A percentile compares a stretch with the other conserved stretches of the same genome.
These are phyloP conservation scores for Thaumatotibia leucotreta DNA, from an alignment of 1,140 invertebrate genomes.

Conservation along the genomic window DNA sequence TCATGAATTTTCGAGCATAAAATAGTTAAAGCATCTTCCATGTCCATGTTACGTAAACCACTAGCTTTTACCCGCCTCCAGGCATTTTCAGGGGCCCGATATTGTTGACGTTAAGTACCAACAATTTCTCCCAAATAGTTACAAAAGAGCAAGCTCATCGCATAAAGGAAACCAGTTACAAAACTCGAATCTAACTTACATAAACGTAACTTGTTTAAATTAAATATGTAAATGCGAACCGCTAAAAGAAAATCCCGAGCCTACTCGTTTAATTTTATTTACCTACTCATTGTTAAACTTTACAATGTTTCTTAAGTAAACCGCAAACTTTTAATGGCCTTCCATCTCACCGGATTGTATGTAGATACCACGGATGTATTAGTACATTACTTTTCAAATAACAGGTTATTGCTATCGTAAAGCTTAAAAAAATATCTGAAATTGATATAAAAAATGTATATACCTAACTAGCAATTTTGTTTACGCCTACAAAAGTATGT, in stretches of 20 bases:
- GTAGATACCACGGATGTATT: background rate
- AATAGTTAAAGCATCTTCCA: background rate
- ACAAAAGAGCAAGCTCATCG: background rate
- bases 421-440: background rate
- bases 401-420: background rate
- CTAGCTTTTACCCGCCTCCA: background rate
- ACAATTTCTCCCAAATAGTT: background rate
- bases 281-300: constrained; percentile 4
- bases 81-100: background rate
- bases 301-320: constrained; percentile 10
- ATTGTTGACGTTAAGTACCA: background rate
- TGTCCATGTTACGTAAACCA: background rate
- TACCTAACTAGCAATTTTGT: too few relatives aligned
- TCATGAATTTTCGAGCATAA: background rate
- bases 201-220: constrained; percentile 4
- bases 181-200: background rate
- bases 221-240: background rate
- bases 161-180: background rate
- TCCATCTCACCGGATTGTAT: constrained; percentile 1
- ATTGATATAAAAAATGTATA: too few relatives aligned
- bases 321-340: constrained; percentile 11
- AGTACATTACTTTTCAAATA: constrained; percentile 1
- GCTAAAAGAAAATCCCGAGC: background rate
- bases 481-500: too few relatives aligned
- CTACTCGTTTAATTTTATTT: constrained; percentile 1